phyloP scores from a whole-genome alignment of 2,113 vertebrate species.

The Oncorhynchus clarkii region DNA sequence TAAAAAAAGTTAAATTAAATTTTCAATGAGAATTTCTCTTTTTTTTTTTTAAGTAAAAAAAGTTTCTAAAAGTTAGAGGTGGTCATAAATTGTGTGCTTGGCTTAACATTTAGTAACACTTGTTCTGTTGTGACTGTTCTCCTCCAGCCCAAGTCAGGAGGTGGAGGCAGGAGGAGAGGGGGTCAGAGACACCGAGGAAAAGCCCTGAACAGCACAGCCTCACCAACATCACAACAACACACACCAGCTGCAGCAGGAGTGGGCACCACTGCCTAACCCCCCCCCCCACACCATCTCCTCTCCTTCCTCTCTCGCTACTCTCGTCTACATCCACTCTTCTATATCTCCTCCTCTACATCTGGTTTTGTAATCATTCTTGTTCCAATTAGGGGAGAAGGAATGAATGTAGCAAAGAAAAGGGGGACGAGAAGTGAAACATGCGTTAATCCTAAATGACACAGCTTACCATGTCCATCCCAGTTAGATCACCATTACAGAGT shows the following conservation, averaged over 20 bases:
- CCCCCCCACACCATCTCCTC: neutral
- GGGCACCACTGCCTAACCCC: slow-evolving; percentile 76
- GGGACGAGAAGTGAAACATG: neutral
- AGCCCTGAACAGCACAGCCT: slow-evolving; percentile 74
- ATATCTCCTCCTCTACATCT: neutral
- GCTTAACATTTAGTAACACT: neutral
- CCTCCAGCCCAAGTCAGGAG: slow-evolving; percentile 79
- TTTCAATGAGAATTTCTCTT: too few species aligned
- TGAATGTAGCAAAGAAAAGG: neutral
- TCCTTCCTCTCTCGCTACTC: neutral
- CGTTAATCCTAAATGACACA: neutral
- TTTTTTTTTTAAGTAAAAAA: too few species aligned
- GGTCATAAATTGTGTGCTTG: too few species aligned
- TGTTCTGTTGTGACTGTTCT: neutral
- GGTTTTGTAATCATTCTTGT: neutral
- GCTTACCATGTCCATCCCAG: neutral
- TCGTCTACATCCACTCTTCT: neutral
- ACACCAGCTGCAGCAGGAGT: slow-evolving; percentile 61
- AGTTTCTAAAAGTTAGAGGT: too few species aligned
- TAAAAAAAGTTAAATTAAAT: too few species aligned
- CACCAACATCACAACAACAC: neutral
- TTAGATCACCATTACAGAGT: neutral
- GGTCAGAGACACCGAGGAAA: slow-evolving; percentile 94
- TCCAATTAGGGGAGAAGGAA: neutral
- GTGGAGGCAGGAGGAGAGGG: slow-evolving; percentile 86